These are phyloP conservation scores for Ptilonorhynchus violaceus DNA, from an alignment of 2,113 vertebrate genomes.

Conservation along the genomic window DNA sequence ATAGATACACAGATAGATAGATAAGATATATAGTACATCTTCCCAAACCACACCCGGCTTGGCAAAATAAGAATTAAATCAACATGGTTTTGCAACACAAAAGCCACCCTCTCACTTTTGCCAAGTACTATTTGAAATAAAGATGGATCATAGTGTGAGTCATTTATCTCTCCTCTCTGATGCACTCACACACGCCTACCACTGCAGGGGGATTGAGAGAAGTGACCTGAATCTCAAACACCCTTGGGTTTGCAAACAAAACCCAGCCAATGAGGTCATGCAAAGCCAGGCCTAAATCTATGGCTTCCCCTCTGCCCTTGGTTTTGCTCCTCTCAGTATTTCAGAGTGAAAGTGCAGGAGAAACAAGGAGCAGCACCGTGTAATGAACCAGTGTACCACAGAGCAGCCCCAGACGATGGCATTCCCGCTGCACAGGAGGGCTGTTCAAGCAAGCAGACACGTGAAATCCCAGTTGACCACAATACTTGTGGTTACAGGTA, in stretches of 20 bases:
- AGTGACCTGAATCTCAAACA: constrained; percentile 64
- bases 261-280: neutral
- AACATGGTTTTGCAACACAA: neutral
- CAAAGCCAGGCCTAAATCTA: neutral
- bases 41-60: neutral
- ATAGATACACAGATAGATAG: neutral
- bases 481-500: neutral
- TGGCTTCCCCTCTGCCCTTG: neutral
- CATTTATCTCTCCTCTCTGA: constrained; percentile 53
- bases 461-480: neutral
- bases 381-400: neutral
- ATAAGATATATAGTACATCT: neutral
- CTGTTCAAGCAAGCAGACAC: neutral
- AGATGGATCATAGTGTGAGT: constrained; percentile 53
- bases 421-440: neutral
- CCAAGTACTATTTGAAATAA: constrained; percentile 8
- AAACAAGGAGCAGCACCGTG: neutral
- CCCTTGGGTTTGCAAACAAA: constrained; percentile 41
- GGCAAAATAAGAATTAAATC: neutral
- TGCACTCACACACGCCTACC: constrained; percentile 44
- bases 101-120: constrained; percentile 20
- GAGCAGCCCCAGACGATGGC: neutral
- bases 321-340: neutral
- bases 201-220: constrained; percentile 24
- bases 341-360: neutral